Evolutionary conservation across 1,140 invertebrate genomes (phyloP).

Genomic region (Chionoecetes opilio): DNA sequence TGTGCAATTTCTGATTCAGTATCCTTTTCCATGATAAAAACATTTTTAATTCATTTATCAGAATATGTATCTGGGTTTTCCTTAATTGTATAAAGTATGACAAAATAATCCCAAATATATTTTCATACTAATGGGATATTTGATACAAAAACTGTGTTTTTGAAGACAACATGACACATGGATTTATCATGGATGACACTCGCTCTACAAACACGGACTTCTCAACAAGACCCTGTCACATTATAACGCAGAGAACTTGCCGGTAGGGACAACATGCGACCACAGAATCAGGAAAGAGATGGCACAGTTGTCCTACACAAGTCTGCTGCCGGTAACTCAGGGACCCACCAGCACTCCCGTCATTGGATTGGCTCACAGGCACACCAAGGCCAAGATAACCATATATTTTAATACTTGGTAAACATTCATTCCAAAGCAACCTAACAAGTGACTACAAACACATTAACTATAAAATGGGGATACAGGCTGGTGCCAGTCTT

Average conservation of each 20-base stretch:
- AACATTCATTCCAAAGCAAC: constrained; percentile 65
- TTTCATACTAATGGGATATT: neutral
- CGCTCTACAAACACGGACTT: constrained; percentile 29
- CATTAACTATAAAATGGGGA: constrained; percentile 67
- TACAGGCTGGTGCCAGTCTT: constrained; percentile 57
- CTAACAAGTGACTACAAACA: constrained; percentile 68
- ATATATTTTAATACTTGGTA: constrained; percentile 20
- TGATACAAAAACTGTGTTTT: neutral
- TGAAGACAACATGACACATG: neutral
- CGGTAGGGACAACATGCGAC: neutral
- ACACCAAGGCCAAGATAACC: constrained; percentile 67
- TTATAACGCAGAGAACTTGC: constrained; percentile 52
- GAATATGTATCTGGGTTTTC: neutral
- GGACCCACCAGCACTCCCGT: constrained; percentile 75
- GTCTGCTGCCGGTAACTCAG: constrained; percentile 66
- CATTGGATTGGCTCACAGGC: constrained; percentile 62
- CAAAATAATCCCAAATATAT: neutral
- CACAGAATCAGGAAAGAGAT: neutral
- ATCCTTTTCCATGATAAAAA: neutral
- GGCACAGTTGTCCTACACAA: constrained; percentile 37
- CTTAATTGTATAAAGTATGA: neutral
- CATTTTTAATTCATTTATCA: neutral
- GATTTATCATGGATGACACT: constrained; percentile 4
- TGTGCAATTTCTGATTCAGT: neutral
- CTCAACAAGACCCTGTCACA: constrained; percentile 71